A percentile compares a stretch with the other conserved stretches of the same genome.
Evolutionary conservation across 92 coral and sea anemone genomes (phyloP).

Genomic region (Palythoa heliodiscus): DNA sequence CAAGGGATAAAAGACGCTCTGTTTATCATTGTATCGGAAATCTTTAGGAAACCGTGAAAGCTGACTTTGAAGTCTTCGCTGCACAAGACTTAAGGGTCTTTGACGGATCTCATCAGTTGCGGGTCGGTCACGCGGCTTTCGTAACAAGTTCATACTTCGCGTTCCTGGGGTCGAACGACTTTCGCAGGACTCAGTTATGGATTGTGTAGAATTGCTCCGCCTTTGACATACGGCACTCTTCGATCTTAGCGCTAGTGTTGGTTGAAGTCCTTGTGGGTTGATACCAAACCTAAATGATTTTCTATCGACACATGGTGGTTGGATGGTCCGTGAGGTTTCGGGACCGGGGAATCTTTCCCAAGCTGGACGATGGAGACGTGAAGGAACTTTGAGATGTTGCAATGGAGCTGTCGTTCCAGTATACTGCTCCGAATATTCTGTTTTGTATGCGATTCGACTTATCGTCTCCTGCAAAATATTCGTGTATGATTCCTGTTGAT

Average conservation of each 20-base stretch:
- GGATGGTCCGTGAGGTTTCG: slow-evolving; percentile 65
- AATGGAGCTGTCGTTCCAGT: slow-evolving; percentile 67
- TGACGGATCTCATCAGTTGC: slow-evolving; percentile 64
- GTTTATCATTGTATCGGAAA: slow-evolving; percentile 78
- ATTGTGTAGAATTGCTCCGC: not conserved
- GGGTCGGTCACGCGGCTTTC: slow-evolving; percentile 47
- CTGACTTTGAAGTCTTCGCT: slow-evolving; percentile 79
- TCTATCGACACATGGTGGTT: slow-evolving; percentile 51
- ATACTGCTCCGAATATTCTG: slow-evolving; percentile 72
- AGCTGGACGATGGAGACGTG: slow-evolving; percentile 62
- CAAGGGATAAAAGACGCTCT: slow-evolving; percentile 80
- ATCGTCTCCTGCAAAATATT: slow-evolving; percentile 70
- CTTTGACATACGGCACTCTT: slow-evolving; percentile 33
- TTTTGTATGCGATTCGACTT: slow-evolving; percentile 66
- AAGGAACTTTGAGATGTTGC: slow-evolving; percentile 61
- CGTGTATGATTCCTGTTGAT: slow-evolving; percentile 42
- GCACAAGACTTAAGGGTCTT: slow-evolving; percentile 71
- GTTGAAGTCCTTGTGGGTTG: slow-evolving; percentile 79
- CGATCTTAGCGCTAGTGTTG: slow-evolving; percentile 40
- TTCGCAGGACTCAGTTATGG: not conserved
- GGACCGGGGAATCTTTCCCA: slow-evolving; percentile 71
- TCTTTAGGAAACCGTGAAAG: slow-evolving; percentile 82
- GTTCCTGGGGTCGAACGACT: slow-evolving; percentile 34
- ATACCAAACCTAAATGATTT: slow-evolving; percentile 29
- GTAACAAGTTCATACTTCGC: slow-evolving; percentile 52